Evolutionary conservation across 2,797 vertebrate species (phyloP), one percentile per base, ranked within the genome.

Genomic region (Pseudochirops corinnae): DNA sequence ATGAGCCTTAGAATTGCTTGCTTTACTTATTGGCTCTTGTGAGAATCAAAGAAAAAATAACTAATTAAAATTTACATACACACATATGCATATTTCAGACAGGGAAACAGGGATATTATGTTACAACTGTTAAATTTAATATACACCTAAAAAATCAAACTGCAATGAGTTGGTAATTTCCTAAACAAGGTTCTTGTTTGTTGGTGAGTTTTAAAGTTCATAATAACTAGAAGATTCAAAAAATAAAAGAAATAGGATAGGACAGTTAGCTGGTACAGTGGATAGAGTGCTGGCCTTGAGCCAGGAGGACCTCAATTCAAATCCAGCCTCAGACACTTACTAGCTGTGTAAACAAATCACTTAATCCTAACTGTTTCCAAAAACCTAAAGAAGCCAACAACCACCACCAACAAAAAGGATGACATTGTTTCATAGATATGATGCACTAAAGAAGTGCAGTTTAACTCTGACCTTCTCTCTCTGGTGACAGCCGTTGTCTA

Each of bases 401-500:
- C 2, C 57, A 55, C 50, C 93, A 90, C 92, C 96, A 52, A n/a
- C 33, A 96, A 52, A 12, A 52, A 28, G 39, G 96, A 82, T 93
- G 87, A 95, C 95, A 56, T 4, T 57, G 93, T 52, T 93, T 57
- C 16, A 90, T 91, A 82, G 87, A 93, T 52, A 98, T n/a, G 97
- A 91, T 0, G 16, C 18, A 92, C 90, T 91, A 58, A 93, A 28
- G 52, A 97, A 96, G 96, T 33, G 56, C 0, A 96, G 6, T 74
- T 46, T 92, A 50, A 91, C 58, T 56, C 98, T 98, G 95, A 99
- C 99, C 99, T 99, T 99, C 99, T 97, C 98, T 99, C 74, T 99
- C 98, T 56, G 99, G 98, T 18, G 99, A 99, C 92, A 99, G 99
- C 91, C 99, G 99, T 97, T 99, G 99, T 98, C 99, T 99, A 92